Evolutionary conservation across 2,888 invertebrate genomes (phyloP).

Genomic region (Ornithoptera priamus): DNA sequence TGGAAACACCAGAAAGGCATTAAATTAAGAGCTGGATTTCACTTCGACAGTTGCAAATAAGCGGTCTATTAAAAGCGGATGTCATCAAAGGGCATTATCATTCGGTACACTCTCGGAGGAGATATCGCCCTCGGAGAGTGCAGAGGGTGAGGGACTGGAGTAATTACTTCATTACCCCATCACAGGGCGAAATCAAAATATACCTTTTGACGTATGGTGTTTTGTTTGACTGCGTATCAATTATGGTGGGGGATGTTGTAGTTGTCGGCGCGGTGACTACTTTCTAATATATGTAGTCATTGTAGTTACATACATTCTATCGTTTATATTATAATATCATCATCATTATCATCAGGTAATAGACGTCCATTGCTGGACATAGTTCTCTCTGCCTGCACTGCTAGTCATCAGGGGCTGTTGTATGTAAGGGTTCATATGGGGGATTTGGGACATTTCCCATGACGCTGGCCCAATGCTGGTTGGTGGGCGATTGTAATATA

Average conservation of each 20-base stretch:
- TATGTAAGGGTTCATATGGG: too few species aligned
- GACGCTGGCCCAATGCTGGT: too few species aligned
- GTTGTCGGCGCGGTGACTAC: too few species aligned
- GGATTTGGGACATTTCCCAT: too few species aligned
- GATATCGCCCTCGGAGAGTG: constrained; percentile 21
- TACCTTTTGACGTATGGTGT: constrained; percentile 17
- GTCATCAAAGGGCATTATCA: constrained; percentile 34
- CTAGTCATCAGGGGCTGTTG: too few species aligned
- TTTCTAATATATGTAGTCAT: too few species aligned
- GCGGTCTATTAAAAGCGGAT: constrained; percentile 24
- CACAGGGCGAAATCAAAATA: constrained; percentile 35
- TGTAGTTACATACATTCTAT: too few species aligned
- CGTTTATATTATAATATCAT: too few species aligned
- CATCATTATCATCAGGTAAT: too few species aligned
- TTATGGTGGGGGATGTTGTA: not conserved
- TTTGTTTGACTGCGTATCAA: not conserved
- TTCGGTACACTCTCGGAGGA: constrained; percentile 17
- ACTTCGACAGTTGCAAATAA: constrained; percentile 27
- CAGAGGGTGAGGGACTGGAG: constrained; percentile 27
- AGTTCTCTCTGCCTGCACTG: too few species aligned
- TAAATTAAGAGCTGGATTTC: constrained; percentile 11
- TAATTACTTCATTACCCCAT: constrained; percentile 44
- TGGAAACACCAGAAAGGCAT: constrained; percentile 5
- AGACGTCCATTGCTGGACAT: too few species aligned
- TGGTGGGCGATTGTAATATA: too few species aligned